Percentiles rank a stretch among this genome's conserved stretches.
phyloP scores from a whole-genome alignment of 2,888 invertebrate species.

The Brachyopa scutellaris region DNA sequence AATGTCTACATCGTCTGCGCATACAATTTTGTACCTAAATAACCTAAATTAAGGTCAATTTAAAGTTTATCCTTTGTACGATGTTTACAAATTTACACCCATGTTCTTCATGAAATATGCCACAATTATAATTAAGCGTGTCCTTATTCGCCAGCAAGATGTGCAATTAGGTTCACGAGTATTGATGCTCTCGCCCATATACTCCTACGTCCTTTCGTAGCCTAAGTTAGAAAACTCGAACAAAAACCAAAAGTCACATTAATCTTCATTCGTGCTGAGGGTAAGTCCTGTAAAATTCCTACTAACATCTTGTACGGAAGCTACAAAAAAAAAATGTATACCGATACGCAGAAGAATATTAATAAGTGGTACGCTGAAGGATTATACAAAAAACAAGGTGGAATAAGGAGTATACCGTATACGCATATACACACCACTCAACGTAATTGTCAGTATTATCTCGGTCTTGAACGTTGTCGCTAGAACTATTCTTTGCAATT shows the following conservation, averaged over 20 bases:
- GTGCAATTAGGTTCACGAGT: background rate
- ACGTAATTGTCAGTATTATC: slow-evolving; percentile 36
- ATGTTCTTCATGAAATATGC: background rate
- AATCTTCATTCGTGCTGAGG: slow-evolving; percentile 27
- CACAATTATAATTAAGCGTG: slow-evolving; percentile 1
- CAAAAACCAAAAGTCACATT: slow-evolving; percentile 35
- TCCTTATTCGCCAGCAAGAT: slow-evolving; percentile 1
- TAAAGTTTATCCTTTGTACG: background rate
- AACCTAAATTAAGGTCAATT: slow-evolving; percentile 5
- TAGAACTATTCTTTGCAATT: slow-evolving; percentile 10
- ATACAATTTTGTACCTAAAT: too few relatives aligned
- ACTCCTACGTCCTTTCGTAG: background rate
- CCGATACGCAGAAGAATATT: background rate
- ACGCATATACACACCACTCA: slow-evolving; percentile 34
- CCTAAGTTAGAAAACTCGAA: slow-evolving; percentile 1
- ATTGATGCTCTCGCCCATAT: background rate
- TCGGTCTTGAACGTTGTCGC: slow-evolving; percentile 3
- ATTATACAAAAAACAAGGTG: background rate
- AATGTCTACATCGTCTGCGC: background rate
- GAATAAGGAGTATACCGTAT: background rate
- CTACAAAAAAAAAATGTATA: background rate
- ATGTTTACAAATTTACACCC: too few relatives aligned
- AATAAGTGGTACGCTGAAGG: background rate
- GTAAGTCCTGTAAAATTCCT: background rate
- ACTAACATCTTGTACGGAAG: background rate